A percentile compares a stretch with the other conserved stretches of the same genome.
Conservation (phyloP, 2,113 vertebrate species). For the Felis catus region F.catus_Fca126_mat1.0 CM031419.1:16815501-16816000, state of each 20-base stretch:
- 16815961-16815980: background rate
- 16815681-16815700: background rate
- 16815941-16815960: background rate
- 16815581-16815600: background rate
- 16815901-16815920: background rate
- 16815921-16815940: background rate
- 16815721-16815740: fast-evolving
- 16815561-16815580: background rate
- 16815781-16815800: background rate
- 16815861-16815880: background rate
- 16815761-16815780: background rate
- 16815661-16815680: background rate
- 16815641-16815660: background rate
- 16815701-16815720: background rate
- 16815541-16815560: fast-evolving
- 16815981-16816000: background rate
- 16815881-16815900: background rate
- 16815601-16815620: background rate
- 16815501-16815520: background rate
- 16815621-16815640: background rate
- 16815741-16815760: fast-evolving
- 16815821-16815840: background rate
- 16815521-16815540: constrained; percentile 56
- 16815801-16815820: background rate
- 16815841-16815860: background rate